Evolutionary conservation across 2,888 invertebrate species (phyloP), one percentile per base, ranked within the genome.

Genomic region (Merodon equestris): DNA sequence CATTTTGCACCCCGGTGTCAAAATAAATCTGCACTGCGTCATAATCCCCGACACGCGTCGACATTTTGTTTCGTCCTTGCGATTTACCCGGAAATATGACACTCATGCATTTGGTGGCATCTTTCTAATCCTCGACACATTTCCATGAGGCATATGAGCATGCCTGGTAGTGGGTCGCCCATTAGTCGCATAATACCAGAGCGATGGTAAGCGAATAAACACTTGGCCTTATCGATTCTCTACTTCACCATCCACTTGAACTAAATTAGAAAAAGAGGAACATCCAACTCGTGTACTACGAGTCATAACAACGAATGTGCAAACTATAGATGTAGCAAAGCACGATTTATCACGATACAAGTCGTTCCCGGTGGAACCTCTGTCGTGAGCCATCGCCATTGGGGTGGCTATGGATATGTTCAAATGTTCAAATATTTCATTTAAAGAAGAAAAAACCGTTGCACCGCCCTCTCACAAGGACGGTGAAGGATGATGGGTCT

Each of bases 321-420:
- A 73, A 83, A 81, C 74, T 76, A 79, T 73, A 79, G 81, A 83
- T 81, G 71, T 68, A 81, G 82, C 76, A 83, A 82, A 83, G 79
- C 81, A 79, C 83, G 81, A 82, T 83, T 79, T 83, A 82, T 83
- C 82, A 83, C 82, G 82, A 74, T 64, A 81, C 73, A 71, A 68
- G 64, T 44, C 42, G 27, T 27, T 27, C 3, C 27, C 27, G 27
- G 27, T 27, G 7, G 27, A 27, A 27, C 9, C 19, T 42, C 57
- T 38, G 50, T 45, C 19, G 58, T 34, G 7, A 27, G 34, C 19
- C 15, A 14, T 27, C 61, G 27, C 15, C 34, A 51, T 13, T 27
- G 42, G 34, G 38, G 12, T 12, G 47, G 27, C 19, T 17, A 18
- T 36, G 15, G 51, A 64, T 27, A 27, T 27, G 27, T 27, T 27